These are phyloP conservation scores for Apamea monoglypha DNA, from an alignment of 2,888 invertebrate species.

Conservation along the genomic window DNA sequence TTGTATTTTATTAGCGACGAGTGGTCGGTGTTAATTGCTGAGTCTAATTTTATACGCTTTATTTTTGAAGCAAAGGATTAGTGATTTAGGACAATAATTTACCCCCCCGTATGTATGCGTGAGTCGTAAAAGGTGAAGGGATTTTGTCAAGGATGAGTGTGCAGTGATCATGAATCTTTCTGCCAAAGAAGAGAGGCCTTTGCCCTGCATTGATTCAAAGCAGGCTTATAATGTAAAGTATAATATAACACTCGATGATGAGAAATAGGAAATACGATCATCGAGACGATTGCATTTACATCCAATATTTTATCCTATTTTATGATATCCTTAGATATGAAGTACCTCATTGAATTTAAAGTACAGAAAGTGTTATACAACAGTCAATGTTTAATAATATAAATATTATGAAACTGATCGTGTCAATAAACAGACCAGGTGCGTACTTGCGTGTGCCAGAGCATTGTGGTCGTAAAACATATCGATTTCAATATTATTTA, in stretches of 20 bases:
- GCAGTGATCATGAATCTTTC: too few species aligned
- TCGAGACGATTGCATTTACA: background rate
- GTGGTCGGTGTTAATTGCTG: slow-evolving; percentile 32
- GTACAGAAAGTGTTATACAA: slow-evolving; percentile 14
- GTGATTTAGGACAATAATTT: too few species aligned
- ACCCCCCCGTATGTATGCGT: too few species aligned
- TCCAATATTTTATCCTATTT: background rate
- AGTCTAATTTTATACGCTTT: slow-evolving; percentile 2
- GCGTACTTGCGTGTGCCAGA: slow-evolving; percentile 13
- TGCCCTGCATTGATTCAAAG: too few species aligned
- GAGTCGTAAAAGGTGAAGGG: too few species aligned
- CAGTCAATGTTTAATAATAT: slow-evolving; percentile 6
- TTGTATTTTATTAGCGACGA: slow-evolving; percentile 53
- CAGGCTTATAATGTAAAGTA: too few species aligned
- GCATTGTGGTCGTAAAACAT: slow-evolving; percentile 31
- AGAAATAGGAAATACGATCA: background rate
- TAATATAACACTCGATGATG: background rate
- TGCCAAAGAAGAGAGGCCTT: too few species aligned
- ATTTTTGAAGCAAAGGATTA: background rate
- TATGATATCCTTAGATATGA: background rate
- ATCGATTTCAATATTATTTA: slow-evolving; percentile 53
- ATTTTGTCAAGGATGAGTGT: too few species aligned
- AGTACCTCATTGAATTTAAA: background rate
- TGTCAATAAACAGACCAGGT: slow-evolving; percentile 45
- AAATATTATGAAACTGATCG: slow-evolving; percentile 43